Evolutionary conservation across 1,140 invertebrate genomes (phyloP).

Genomic region (Drosophila repletoides): DNA sequence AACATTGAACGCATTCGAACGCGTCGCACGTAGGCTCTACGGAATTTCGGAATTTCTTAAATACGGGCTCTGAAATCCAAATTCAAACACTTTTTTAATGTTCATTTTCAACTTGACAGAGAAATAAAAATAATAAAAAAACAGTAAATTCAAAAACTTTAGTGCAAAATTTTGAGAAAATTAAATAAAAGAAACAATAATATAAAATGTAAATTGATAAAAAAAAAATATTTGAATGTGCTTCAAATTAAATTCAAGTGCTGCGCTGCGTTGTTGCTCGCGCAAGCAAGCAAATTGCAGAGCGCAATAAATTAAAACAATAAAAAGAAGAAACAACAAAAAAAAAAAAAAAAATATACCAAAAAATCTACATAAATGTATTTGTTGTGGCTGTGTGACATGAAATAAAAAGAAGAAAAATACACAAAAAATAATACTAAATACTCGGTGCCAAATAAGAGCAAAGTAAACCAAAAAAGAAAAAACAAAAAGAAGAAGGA

Average conservation of each 20-base stretch:
- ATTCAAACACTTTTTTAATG: constrained; percentile 47
- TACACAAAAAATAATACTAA: constrained; percentile 22
- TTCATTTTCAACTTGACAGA: constrained; percentile 52
- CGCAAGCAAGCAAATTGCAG: constrained; percentile 67
- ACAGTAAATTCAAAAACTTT: constrained; percentile 9
- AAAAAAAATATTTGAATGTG: constrained; percentile 76
- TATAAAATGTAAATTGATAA: constrained; percentile 68
- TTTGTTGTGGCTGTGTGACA: constrained; percentile 59
- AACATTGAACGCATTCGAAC: constrained; percentile 73
- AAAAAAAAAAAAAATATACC: constrained; percentile 41
- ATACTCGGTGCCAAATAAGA: constrained; percentile 43
- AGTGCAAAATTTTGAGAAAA: constrained; percentile 36
- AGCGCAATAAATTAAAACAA: constrained; percentile 78
- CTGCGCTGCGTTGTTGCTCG: constrained; percentile 50
- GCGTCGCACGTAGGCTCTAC: constrained; percentile 67
- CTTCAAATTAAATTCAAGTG: constrained; percentile 76
- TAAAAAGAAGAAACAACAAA: constrained; percentile 54
- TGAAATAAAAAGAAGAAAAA: constrained; percentile 49
- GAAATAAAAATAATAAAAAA: not conserved
- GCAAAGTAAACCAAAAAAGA: constrained; percentile 41
- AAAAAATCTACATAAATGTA: constrained; percentile 75
- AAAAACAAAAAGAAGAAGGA: constrained; percentile 2
- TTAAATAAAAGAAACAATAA: constrained; percentile 5
- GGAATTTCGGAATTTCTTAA: constrained; percentile 28
- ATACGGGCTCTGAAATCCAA: constrained; percentile 7